These are phyloP conservation scores for Callipepla californica DNA, from an alignment of 2,113 vertebrate species.

Conservation along the genomic window DNA sequence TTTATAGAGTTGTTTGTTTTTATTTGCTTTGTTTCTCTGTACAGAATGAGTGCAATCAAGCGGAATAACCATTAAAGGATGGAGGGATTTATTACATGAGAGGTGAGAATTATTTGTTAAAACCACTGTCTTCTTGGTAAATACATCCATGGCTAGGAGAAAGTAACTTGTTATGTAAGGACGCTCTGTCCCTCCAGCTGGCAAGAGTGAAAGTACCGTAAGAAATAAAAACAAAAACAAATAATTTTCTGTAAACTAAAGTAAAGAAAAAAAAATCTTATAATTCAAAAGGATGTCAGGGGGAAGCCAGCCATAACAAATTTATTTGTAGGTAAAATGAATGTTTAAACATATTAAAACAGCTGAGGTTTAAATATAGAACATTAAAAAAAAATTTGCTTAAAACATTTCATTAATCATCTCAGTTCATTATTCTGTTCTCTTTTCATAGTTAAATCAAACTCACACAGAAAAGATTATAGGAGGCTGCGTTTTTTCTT, in stretches of 20 bases:
- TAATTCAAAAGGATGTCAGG: neutral
- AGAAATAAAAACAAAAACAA: neutral
- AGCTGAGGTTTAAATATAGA: neutral
- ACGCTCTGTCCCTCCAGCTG: neutral
- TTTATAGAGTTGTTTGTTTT: neutral
- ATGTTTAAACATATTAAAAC: neutral
- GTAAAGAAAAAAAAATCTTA: neutral
- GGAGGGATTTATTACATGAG: neutral
- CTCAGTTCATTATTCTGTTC: neutral
- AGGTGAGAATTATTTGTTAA: neutral
- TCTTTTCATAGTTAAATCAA: neutral
- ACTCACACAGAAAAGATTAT: neutral
- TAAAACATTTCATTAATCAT: neutral
- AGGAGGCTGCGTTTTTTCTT: neutral
- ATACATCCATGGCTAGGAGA: neutral
- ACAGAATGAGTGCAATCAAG: neutral
- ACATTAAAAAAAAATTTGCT: neutral
- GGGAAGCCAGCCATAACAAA: neutral
- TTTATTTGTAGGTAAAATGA: neutral
- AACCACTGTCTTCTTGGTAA: neutral
- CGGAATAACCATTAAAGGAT: neutral
- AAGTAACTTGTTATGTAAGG: neutral
- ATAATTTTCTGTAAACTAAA: neutral
- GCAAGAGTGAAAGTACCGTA: neutral
- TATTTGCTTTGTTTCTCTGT: neutral